phyloP scores from a whole-genome alignment of 2,113 vertebrate species.

The Plecturocebus donacophilus region DNA sequence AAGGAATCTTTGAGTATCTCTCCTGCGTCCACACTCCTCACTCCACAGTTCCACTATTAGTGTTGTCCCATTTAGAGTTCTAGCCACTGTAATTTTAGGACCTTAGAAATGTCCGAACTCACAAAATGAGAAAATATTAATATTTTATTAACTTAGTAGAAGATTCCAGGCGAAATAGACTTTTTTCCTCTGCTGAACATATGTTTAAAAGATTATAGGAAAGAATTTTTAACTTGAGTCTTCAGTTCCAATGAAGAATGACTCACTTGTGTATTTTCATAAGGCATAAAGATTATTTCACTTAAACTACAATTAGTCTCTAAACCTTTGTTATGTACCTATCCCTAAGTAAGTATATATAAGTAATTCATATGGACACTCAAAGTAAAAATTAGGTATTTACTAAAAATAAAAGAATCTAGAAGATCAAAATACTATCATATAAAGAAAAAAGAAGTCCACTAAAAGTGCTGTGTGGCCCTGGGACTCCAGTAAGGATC shows the following conservation, averaged over 20 bases:
- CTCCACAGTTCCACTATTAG: not conserved
- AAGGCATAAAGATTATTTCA: slow-evolving; percentile 65
- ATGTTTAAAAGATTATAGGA: slow-evolving; percentile 84
- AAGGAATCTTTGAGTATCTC: not conserved
- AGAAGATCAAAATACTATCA: not conserved
- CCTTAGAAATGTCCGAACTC: slow-evolving; percentile 44
- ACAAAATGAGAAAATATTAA: slow-evolving; percentile 67
- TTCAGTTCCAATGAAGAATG: slow-evolving; percentile 79
- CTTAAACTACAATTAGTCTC: slow-evolving; percentile 52
- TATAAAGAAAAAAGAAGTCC: not conserved
- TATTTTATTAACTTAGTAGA: slow-evolving; percentile 67
- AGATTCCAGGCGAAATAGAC: slow-evolving; percentile 65
- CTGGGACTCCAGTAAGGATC: not conserved
- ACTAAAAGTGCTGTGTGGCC: not conserved
- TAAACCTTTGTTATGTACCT: slow-evolving; percentile 66
- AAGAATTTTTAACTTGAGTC: slow-evolving; percentile 72
- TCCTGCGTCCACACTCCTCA: not conserved
- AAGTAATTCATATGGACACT: not conserved
- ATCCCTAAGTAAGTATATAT: not conserved
- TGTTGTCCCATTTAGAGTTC: slow-evolving; percentile 50
- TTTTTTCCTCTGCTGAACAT: slow-evolving; percentile 75
- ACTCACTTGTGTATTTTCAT: slow-evolving; percentile 79
- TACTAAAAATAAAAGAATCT: not conserved
- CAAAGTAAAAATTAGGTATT: slow-evolving; percentile 8
- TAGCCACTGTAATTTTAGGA: slow-evolving; percentile 52